Conservation (phyloP, 1,140 invertebrate genomes). For the Orius laevigatus region DNA sequence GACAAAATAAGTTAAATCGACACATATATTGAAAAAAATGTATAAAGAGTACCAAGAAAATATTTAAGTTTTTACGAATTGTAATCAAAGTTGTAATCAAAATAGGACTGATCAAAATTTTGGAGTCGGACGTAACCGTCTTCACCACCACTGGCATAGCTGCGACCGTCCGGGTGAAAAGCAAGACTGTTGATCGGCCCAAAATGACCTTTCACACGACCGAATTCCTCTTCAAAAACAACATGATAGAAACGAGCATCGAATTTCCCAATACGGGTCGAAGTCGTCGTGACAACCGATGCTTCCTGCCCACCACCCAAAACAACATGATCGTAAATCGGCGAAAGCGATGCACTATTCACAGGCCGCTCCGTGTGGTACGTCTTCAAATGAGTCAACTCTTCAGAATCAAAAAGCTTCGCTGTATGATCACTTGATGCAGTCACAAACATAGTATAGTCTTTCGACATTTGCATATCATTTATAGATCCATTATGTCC, state of each 20-base stretch:
- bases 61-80: too few relatives aligned
- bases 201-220: slow-evolving; percentile 95
- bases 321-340: slow-evolving; percentile 85
- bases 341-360: slow-evolving; percentile 91
- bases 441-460: slow-evolving; percentile 91
- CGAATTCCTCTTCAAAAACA: slow-evolving; percentile 99
- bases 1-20: too few relatives aligned
- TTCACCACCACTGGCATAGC: slow-evolving; percentile 93
- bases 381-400: slow-evolving; percentile 72
- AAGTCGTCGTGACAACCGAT: slow-evolving; percentile 97
- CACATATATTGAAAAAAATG: too few relatives aligned
- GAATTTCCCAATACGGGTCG: slow-evolving; percentile 89
- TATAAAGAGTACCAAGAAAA: too few relatives aligned
- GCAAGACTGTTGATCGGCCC: slow-evolving; percentile 97
- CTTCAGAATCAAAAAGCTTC: slow-evolving; percentile 80
- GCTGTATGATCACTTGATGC: slow-evolving; percentile 89
- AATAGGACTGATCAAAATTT: slow-evolving; percentile 90
- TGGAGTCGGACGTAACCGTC: slow-evolving; percentile 96
- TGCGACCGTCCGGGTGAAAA: slow-evolving; percentile 96
- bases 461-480: slow-evolving; percentile 87
- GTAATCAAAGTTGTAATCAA: slow-evolving; percentile 90
- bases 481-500: slow-evolving; percentile 80
- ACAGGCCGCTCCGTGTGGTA: slow-evolving; percentile 94
- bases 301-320: slow-evolving; percentile 96
- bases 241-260: slow-evolving; percentile 96